phyloP scores from a whole-genome alignment of 2,888 invertebrate species.

The Himalopsyche anomala region DNA sequence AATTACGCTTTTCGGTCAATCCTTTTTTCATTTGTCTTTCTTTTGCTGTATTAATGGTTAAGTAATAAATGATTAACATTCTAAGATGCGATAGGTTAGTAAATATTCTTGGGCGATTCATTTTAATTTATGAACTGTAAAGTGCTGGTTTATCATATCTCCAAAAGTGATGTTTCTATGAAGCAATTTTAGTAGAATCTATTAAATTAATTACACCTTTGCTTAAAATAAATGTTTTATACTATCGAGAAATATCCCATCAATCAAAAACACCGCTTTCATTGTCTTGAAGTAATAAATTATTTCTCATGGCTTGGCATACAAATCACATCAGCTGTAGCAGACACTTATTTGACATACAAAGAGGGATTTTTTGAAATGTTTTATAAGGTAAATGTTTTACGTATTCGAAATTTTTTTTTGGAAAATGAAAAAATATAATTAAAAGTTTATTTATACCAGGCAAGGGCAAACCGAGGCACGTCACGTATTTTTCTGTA shows the following conservation, averaged over 20 bases:
- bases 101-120: constrained; percentile 2
- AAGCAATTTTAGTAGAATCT: constrained; percentile 32
- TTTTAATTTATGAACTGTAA: constrained; percentile 38
- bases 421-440: too few species aligned
- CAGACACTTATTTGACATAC: not conserved
- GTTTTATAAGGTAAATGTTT: too few species aligned
- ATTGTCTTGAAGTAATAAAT: constrained; percentile 38
- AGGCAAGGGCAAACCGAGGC: too few species aligned
- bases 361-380: constrained; percentile 4
- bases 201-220: constrained; percentile 42
- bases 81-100: not conserved
- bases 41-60: too few species aligned
- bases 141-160: constrained; percentile 18
- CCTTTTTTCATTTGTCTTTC: too few species aligned
- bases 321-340: constrained; percentile 31
- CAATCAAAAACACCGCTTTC: constrained; percentile 43
- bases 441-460: too few species aligned
- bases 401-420: too few species aligned
- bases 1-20: too few species aligned
- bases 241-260: constrained; percentile 43
- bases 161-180: constrained; percentile 39
- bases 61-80: not conserved
- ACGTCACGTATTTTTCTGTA: too few species aligned
- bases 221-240: constrained; percentile 39
- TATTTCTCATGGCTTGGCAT: constrained; percentile 41